These are phyloP conservation scores for Drosophila peninsularis DNA, from an alignment of 2,888 invertebrate genomes.

Conservation along the genomic window DNA sequence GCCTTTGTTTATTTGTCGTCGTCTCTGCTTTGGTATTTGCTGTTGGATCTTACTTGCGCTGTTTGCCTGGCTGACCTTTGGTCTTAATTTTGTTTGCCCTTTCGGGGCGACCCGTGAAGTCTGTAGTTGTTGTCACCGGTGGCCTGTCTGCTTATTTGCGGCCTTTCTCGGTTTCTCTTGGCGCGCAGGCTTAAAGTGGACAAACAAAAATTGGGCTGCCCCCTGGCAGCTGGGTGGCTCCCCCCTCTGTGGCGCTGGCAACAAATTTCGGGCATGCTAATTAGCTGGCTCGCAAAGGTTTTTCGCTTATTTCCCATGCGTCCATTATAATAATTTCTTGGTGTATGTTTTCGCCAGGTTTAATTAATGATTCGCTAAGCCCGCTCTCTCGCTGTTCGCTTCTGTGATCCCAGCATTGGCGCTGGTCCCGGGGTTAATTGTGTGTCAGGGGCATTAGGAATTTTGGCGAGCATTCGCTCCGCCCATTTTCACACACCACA, in stretches of 20 bases:
- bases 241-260: neutral
- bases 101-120: constrained; percentile 22
- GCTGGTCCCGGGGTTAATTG: constrained; percentile 54
- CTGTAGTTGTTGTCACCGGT: constrained; percentile 7
- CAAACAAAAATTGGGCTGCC: constrained; percentile 14
- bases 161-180: constrained; percentile 34
- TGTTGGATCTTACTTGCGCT: constrained; percentile 12
- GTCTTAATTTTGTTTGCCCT: constrained; percentile 45
- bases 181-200: constrained; percentile 33
- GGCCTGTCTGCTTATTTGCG: constrained; percentile 28
- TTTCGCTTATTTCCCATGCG: constrained; percentile 68
- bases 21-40: constrained; percentile 1
- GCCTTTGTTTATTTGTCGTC: constrained; percentile 7
- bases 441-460: constrained; percentile 64
- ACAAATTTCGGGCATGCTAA: constrained; percentile 62
- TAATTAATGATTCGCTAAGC: constrained; percentile 74
- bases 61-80: constrained; percentile 41
- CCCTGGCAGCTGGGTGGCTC: neutral
- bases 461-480: constrained; percentile 37
- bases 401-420: constrained; percentile 16
- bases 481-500: constrained; percentile 4
- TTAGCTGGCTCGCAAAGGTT: constrained; percentile 56
- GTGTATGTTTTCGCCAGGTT: constrained; percentile 47
- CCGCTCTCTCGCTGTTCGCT: constrained; percentile 16
- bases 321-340: constrained; percentile 67